Percentiles rank a stretch among this genome's conserved stretches.
phyloP scores from a whole-genome alignment of 2,797 vertebrate genomes.

The Pipistrellus nathusii region DNA sequence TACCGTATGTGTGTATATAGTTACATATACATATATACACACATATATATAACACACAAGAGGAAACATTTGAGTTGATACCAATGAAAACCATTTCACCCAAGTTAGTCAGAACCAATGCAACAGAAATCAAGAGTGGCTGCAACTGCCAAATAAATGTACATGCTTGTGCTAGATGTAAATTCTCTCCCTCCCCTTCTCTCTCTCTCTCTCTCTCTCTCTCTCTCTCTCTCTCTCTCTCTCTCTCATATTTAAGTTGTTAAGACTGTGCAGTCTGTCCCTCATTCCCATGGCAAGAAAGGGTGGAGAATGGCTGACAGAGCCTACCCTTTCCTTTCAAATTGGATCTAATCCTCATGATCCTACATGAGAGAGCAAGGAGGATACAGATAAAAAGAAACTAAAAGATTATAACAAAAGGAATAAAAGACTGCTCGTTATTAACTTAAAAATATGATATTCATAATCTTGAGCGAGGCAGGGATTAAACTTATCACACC shows the following conservation, averaged over 20 bases:
- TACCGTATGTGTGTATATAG: not conserved
- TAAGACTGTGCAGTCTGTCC: not conserved
- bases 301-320: not conserved
- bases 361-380: not conserved
- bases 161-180: too few relatives aligned
- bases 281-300: not conserved
- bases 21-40: not conserved
- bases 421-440: not conserved
- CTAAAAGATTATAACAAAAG: not conserved
- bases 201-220: too few relatives aligned
- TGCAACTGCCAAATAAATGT: not conserved
- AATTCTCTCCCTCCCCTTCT: too few relatives aligned
- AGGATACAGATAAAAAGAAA: not conserved
- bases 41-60: not conserved
- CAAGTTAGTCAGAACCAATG: slow-evolving; percentile 13
- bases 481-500: not conserved
- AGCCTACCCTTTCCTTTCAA: not conserved
- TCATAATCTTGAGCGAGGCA: not conserved
- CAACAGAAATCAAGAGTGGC: not conserved
- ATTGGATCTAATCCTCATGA: not conserved
- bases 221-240: too few relatives aligned
- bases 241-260: not conserved
- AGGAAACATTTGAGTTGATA: not conserved
- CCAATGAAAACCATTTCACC: slow-evolving; percentile 36
- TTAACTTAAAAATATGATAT: not conserved